Conservation (phyloP, 2,888 invertebrate genomes). For the Acholoe squamosa region DNA sequence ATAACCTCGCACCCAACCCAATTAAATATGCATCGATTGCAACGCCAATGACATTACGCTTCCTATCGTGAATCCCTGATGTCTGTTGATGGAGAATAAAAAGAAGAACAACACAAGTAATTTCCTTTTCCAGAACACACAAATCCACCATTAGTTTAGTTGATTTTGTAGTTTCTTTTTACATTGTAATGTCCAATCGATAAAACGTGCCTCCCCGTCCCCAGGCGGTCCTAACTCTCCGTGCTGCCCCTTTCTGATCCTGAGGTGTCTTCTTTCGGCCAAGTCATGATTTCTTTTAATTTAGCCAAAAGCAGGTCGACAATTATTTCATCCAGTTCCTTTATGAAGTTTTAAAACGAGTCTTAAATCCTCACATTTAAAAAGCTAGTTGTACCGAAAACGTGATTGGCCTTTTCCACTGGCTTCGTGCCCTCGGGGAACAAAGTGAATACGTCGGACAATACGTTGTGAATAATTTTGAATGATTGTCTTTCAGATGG, state of each 20-base stretch:
- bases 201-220: background rate
- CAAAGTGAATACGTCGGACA: too few species aligned
- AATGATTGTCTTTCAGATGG: too few species aligned
- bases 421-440: too few species aligned
- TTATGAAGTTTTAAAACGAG: background rate
- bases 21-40: background rate
- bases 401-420: too few species aligned
- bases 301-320: background rate
- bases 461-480: too few species aligned
- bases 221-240: background rate
- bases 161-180: background rate
- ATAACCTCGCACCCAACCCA: background rate
- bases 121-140: background rate
- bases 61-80: background rate
- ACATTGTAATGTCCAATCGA: background rate
- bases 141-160: background rate
- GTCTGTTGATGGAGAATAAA: background rate
- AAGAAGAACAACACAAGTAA: background rate
- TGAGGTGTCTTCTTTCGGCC: background rate
- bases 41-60: background rate
- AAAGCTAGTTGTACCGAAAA: background rate
- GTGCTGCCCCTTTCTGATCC: background rate
- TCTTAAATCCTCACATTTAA: background rate
- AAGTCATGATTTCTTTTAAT: background rate
- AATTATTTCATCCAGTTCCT: constrained; percentile 1